phyloP scores from a whole-genome alignment of 1,140 invertebrate species.

The Sitodiplosis mosellana region DNA sequence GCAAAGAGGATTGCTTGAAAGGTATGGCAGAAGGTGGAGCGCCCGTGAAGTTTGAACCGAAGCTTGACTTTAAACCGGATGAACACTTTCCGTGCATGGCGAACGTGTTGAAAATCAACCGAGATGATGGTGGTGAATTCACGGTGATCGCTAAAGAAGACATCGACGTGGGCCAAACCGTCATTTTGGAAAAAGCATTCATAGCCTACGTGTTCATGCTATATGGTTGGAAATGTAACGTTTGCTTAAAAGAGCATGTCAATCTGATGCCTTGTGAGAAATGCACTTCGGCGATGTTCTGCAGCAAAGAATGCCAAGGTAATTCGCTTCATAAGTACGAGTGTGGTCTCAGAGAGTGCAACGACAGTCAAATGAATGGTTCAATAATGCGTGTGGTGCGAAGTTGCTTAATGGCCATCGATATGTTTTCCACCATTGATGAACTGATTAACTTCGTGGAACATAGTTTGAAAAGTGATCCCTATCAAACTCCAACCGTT shows the following conservation, averaged over 20 bases:
- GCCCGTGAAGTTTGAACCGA: conserved; percentile 16
- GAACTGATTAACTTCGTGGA: conserved; percentile 29
- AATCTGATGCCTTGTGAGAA: conserved; percentile 44
- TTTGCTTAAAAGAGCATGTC: conserved; percentile 48
- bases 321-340: conserved; percentile 51
- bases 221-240: conserved; percentile 49
- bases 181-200: conserved; percentile 65
- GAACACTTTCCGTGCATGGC: conserved; percentile 34
- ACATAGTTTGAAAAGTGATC: conserved; percentile 23
- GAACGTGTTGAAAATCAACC: conserved; percentile 35
- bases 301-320: conserved; percentile 43
- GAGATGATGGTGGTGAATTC: conserved; percentile 35
- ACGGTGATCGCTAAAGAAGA: conserved; percentile 41
- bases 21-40: conserved; percentile 13
- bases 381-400: conserved; percentile 40
- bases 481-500: conserved; percentile 29
- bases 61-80: conserved; percentile 25
- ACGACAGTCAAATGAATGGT: conserved; percentile 39
- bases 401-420: conserved; percentile 36
- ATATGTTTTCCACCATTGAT: conserved; percentile 40
- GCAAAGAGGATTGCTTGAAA: conserved; percentile 26
- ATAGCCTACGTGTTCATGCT: conserved; percentile 45
- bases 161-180: conserved; percentile 50
- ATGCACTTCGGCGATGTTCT: conserved; percentile 49
- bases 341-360: conserved; percentile 54